Conservation (phyloP, 2,888 invertebrate genomes). For the Ceriagrion tenellum region DNA sequence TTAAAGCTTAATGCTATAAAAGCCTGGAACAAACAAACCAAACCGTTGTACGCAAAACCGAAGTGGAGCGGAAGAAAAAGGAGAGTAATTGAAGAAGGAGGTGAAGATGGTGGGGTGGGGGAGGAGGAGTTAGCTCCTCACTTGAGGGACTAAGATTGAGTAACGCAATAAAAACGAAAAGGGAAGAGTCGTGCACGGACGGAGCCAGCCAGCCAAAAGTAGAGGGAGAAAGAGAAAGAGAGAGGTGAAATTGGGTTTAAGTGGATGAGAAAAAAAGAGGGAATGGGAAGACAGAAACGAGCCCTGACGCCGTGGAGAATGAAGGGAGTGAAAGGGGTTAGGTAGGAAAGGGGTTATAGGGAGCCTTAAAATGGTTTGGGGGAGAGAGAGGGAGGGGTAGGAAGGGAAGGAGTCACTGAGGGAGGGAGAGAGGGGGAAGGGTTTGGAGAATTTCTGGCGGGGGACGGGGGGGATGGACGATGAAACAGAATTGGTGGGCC, state of each 20-base stretch:
- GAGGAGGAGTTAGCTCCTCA: not conserved
- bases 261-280: constrained; percentile 7
- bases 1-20: no score
- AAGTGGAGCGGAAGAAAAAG: not conserved
- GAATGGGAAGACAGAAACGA: not conserved
- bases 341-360: not conserved
- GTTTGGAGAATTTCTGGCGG: not conserved
- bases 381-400: not conserved
- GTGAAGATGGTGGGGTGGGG: not conserved
- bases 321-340: not conserved
- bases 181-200: not conserved
- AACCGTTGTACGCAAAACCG: not conserved
- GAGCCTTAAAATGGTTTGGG: not conserved
- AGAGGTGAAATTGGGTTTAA: not conserved
- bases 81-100: not conserved
- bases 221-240: not conserved
- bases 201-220: no score
- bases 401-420: not conserved
- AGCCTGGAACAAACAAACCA: no score
- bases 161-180: not conserved
- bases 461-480: constrained; percentile 7
- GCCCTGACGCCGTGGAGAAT: not conserved
- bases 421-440: not conserved
- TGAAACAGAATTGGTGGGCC: constrained; percentile 58
- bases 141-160: not conserved